Evolutionary conservation across 2,888 invertebrate genomes (phyloP).

Genomic region (Brachypterus glaber): DNA sequence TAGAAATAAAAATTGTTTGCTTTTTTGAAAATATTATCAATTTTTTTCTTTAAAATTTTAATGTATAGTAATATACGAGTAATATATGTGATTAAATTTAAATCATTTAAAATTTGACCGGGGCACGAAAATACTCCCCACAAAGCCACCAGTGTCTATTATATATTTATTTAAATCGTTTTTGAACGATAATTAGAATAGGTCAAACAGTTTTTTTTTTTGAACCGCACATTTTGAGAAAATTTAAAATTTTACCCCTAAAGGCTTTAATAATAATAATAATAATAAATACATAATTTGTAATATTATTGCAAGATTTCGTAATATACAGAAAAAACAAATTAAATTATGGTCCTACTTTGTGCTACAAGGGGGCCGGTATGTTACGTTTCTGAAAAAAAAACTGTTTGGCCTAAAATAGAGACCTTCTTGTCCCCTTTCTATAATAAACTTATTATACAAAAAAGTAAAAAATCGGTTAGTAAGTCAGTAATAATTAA

Average conservation of each 20-base stretch:
- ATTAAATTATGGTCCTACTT: too few relatives aligned
- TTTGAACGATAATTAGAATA: not conserved
- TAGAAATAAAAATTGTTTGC: too few relatives aligned
- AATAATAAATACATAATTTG: too few relatives aligned
- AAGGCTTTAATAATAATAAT: too few relatives aligned
- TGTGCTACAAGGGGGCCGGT: too few relatives aligned
- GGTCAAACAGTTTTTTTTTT: not conserved
- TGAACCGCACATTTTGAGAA: not conserved
- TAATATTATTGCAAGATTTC: too few relatives aligned
- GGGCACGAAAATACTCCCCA: slow-evolving; percentile 25
- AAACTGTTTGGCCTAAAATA: too few relatives aligned
- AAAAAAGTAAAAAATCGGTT: not conserved
- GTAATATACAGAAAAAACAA: too few relatives aligned
- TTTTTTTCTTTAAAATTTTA: slow-evolving; percentile 24
- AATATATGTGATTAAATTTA: slow-evolving; percentile 26
- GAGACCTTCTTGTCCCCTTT: slow-evolving; percentile 12
- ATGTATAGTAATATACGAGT: slow-evolving; percentile 33
- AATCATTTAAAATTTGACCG: slow-evolving; percentile 25
- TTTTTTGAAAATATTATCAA: too few relatives aligned
- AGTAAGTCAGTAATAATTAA: slow-evolving; percentile 6
- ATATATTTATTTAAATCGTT: slow-evolving; percentile 19
- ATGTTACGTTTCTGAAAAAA: too few relatives aligned
- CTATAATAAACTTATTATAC: slow-evolving; percentile 6
- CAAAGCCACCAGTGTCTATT: slow-evolving; percentile 27
- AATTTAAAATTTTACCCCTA: slow-evolving; percentile 15